Conservation (phyloP, 2,888 invertebrate species). For the Kuschelorhynchus macadamiae region DNA sequence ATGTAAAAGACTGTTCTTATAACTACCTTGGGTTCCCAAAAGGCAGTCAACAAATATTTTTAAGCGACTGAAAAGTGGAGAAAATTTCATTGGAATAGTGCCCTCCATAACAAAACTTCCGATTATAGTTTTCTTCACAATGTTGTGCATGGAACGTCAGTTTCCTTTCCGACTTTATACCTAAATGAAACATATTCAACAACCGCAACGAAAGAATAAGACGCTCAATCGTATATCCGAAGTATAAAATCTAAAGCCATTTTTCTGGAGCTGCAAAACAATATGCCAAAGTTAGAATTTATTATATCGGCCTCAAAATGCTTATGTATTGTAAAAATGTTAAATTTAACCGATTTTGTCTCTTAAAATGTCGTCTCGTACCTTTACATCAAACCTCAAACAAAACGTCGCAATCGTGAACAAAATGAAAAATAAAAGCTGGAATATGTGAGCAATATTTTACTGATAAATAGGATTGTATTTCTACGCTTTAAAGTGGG, state of each 20-base stretch:
- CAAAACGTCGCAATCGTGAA: slow-evolving; percentile 27
- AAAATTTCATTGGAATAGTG: too few relatives aligned
- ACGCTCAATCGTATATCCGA: slow-evolving; percentile 11
- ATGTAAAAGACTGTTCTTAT: too few relatives aligned
- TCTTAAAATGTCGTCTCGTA: slow-evolving; percentile 29
- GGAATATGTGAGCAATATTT: slow-evolving; percentile 40
- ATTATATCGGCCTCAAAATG: slow-evolving; percentile 51
- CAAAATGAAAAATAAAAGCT: slow-evolving; percentile 35
- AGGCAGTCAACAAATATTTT: too few relatives aligned
- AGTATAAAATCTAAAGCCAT: slow-evolving; percentile 56
- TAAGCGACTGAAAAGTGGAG: too few relatives aligned
- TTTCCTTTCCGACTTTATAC: too few relatives aligned
- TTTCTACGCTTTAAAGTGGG: slow-evolving; percentile 32
- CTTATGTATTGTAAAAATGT: slow-evolving; percentile 33
- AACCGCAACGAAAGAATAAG: slow-evolving; percentile 24
- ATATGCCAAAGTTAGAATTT: slow-evolving; percentile 56
- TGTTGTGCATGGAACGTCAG: too few relatives aligned
- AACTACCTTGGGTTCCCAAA: too few relatives aligned
- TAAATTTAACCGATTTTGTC: slow-evolving; percentile 40
- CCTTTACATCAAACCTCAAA: slow-evolving; percentile 35
- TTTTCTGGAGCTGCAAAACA: slow-evolving; percentile 54
- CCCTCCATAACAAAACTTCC: too few relatives aligned
- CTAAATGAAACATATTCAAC: slow-evolving; percentile 15
- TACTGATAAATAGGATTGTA: slow-evolving; percentile 36
- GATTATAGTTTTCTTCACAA: too few relatives aligned